These are phyloP conservation scores for Hydropsyche tenuis DNA, from an alignment of 1,140 invertebrate species.

Conservation along the genomic window DNA sequence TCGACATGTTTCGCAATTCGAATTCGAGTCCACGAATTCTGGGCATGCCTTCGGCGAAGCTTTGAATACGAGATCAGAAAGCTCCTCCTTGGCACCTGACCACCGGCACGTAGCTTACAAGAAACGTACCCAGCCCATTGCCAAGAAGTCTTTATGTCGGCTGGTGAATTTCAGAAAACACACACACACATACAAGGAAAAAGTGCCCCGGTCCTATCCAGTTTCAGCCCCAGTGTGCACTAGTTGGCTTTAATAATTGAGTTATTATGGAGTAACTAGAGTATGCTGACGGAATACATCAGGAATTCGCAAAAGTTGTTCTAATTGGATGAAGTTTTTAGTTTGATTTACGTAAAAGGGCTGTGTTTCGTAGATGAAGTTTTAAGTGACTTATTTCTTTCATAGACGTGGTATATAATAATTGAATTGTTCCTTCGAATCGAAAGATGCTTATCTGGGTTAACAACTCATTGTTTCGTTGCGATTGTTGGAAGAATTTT, in stretches of 20 bases:
- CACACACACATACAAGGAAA: too few species aligned
- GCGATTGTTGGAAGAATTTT: too few species aligned
- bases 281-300: neutral
- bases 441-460: too few species aligned
- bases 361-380: too few species aligned
- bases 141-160: neutral
- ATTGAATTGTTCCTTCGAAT: too few species aligned
- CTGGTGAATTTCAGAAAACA: neutral
- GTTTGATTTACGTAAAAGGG: too few species aligned
- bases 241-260: slow-evolving; percentile 4
- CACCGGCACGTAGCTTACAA: slow-evolving; percentile 18
- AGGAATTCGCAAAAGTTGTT: too few species aligned
- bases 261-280: neutral
- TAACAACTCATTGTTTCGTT: too few species aligned
- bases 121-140: neutral
- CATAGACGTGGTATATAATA: too few species aligned
- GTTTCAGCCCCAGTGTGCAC: neutral
- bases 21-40: neutral
- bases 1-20: neutral
- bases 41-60: neutral
- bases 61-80: slow-evolving; percentile 28
- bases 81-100: slow-evolving; percentile 23
- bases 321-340: too few species aligned
- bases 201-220: neutral
- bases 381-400: too few species aligned